Percentiles rank a stretch among this genome's conserved stretches.
Conservation (phyloP, 2,113 vertebrate species). For the Macquaria ambigua region DNA sequence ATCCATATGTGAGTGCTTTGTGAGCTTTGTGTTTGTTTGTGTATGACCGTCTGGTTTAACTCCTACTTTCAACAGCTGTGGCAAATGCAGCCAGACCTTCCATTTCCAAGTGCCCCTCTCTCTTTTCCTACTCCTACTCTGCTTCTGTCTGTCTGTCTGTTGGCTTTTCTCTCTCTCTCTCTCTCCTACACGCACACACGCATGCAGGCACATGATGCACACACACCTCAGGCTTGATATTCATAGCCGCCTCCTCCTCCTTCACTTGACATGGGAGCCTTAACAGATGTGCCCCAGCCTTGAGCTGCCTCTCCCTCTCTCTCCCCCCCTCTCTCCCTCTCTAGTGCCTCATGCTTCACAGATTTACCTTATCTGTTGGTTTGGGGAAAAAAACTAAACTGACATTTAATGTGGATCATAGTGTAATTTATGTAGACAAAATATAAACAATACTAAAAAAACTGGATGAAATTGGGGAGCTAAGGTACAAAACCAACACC, state of each 20-base stretch:
- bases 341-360: slow-evolving; percentile 45
- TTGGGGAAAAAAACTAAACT: neutral
- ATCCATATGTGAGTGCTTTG: slow-evolving; percentile 59
- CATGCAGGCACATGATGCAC: slow-evolving; percentile 71
- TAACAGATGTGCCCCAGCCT: slow-evolving; percentile 84
- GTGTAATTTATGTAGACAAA: neutral
- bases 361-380: slow-evolving; percentile 58
- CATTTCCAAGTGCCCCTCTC: slow-evolving; percentile 66
- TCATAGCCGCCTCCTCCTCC: slow-evolving; percentile 77
- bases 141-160: slow-evolving; percentile 60
- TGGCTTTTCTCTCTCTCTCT: slow-evolving; percentile 5
- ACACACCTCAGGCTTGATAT: slow-evolving; percentile 83
- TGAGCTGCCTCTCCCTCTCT: slow-evolving; percentile 65
- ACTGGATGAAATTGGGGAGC: neutral
- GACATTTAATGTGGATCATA: slow-evolving; percentile 38
- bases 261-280: slow-evolving; percentile 83
- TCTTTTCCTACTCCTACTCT: slow-evolving; percentile 69
- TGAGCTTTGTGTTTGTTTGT: slow-evolving; percentile 64
- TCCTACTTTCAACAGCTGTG: slow-evolving; percentile 81
- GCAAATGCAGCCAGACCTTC: slow-evolving; percentile 70
- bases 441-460: neutral
- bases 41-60: slow-evolving; percentile 71
- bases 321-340: neutral
- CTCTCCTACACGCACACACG: slow-evolving; percentile 27
- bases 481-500: neutral